Base-by-base conservation (phyloP, 2,797 vertebrate species). In the Gymnodraco acuticeps region DNA sequence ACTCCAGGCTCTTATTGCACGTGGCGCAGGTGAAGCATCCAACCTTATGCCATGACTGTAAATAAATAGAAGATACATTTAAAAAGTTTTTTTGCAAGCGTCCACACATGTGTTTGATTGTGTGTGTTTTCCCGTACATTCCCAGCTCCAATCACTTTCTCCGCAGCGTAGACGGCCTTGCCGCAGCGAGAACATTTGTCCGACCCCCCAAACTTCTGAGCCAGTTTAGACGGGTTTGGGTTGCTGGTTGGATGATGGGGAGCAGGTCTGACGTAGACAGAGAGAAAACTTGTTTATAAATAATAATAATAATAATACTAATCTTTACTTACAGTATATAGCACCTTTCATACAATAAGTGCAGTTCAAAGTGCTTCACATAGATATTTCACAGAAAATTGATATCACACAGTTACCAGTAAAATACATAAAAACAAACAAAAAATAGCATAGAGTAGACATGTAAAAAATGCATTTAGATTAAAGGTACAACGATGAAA, bases 1-100 rank as follows among this genome's bases (percentile, higher is more conserved):
- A 99, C 93, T 99, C 97, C 10, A 99, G 94, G 63, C 97, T 94
- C 80, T 99, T 99, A 53, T 96, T 95, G 62, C 98, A 99, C 53
- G 95, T 93, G 66, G 96, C 95, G 61, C 98, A 99, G 33, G 96
- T 96, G 94, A 99, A 99, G 82, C 98, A 99, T 73, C 93, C 90
- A 10, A 1, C 58, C 93, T 96, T 99, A 81, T 99, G 98, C 98
- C 98, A 99, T 16, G 97, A 90, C 98, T 99, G 89, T 20, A 64
- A 62, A 86, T 52, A 52, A 68, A 83, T 0, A 68, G 17, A 66
- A 52, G 1, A 51, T 52, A 2, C 0, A 4, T 75, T 55, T 75
- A 38, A 27, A 45, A 72, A 50, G 0, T 14, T 56, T 42, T 60
- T 66, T 43, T 56, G 27, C 3, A 64, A n/a, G 4, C 10, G 33